A percentile compares a stretch with the other conserved stretches of the same genome.
Evolutionary conservation across 2,888 invertebrate species (phyloP).

Genomic region (Pyrrhosoma nymphula): DNA sequence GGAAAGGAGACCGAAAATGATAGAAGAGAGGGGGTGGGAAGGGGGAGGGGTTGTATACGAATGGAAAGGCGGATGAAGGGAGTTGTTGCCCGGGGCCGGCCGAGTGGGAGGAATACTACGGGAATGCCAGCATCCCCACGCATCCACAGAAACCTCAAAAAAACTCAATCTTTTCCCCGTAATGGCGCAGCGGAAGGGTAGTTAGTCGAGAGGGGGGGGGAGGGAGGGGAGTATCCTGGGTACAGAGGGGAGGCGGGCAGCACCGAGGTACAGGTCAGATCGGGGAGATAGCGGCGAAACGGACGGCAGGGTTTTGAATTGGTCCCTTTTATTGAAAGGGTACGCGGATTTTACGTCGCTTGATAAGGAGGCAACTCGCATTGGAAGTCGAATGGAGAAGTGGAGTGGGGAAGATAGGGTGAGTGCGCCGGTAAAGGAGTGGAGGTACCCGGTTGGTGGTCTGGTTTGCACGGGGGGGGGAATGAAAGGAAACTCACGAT

Average conservation of each 20-base stretch:
- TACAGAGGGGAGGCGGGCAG: not conserved
- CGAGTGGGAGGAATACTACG: not conserved
- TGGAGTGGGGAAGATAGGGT: not conserved
- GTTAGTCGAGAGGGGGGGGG: too few species aligned
- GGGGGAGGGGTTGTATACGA: not conserved
- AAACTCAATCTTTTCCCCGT: too few species aligned
- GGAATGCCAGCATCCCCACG: too few species aligned
- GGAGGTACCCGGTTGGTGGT: not conserved
- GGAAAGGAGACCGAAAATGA: not conserved
- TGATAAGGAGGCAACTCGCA: constrained; percentile 47
- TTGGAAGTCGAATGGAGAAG: not conserved
- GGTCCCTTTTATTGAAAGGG: constrained; percentile 43
- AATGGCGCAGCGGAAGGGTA: not conserved
- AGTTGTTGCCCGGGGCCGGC: not conserved
- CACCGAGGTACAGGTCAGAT: constrained; percentile 36
- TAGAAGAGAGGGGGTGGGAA: not conserved
- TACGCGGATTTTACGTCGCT: constrained; percentile 59
- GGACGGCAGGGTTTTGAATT: constrained; percentile 40
- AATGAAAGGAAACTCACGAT: too few species aligned
- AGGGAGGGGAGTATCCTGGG: not conserved
- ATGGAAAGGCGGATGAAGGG: not conserved
- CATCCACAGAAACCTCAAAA: too few species aligned
- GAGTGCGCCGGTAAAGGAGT: not conserved
- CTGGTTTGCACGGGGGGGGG: too few species aligned
- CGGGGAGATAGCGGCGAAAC: constrained; percentile 26